A percentile compares a stretch with the other conserved stretches of the same genome.
Evolutionary conservation across 2,113 vertebrate species (phyloP).

Genomic region (Xenopus tropicalis): DNA sequence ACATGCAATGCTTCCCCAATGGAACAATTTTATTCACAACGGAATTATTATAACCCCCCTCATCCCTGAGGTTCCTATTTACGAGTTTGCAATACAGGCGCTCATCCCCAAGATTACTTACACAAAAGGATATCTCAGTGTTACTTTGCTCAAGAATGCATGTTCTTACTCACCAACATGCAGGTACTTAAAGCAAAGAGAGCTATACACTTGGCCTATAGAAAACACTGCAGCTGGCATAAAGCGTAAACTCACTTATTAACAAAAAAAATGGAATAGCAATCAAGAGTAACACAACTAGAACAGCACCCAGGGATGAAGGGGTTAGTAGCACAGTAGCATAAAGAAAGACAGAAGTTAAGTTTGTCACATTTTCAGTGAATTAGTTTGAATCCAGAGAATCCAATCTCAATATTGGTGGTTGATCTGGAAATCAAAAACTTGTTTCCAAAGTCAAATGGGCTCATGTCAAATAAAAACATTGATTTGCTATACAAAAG

Average conservation of each 20-base stretch:
- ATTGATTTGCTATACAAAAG: constrained; percentile 52
- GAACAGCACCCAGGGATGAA: constrained; percentile 19
- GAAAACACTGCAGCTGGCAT: too few species aligned
- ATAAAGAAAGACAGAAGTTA: constrained; percentile 53
- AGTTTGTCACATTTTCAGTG: constrained; percentile 49
- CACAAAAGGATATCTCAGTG: too few species aligned
- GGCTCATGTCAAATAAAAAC: constrained; percentile 54
- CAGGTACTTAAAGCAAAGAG: too few species aligned
- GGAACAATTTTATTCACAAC: constrained; percentile 67
- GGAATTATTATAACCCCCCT: constrained; percentile 31
- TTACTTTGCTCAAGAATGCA: too few species aligned
- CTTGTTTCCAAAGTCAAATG: constrained; percentile 43
- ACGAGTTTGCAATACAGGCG: constrained; percentile 64
- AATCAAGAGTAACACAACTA: too few species aligned
- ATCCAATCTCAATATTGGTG: neutral
- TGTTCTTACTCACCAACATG: too few species aligned
- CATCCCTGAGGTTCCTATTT: constrained; percentile 28
- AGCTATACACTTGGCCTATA: too few species aligned
- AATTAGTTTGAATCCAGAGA: neutral
- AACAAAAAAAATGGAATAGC: too few species aligned
- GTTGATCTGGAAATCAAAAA: constrained; percentile 50
- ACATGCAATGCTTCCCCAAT: constrained; percentile 71
- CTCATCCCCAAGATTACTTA: constrained; percentile 43
- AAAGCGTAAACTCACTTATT: too few species aligned
- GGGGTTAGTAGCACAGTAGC: constrained; percentile 18